A percentile compares a stretch with the other conserved stretches of the same genome.
Evolutionary conservation across 2,888 invertebrate species (phyloP).

Genomic region (Rhodophaea formosa): DNA sequence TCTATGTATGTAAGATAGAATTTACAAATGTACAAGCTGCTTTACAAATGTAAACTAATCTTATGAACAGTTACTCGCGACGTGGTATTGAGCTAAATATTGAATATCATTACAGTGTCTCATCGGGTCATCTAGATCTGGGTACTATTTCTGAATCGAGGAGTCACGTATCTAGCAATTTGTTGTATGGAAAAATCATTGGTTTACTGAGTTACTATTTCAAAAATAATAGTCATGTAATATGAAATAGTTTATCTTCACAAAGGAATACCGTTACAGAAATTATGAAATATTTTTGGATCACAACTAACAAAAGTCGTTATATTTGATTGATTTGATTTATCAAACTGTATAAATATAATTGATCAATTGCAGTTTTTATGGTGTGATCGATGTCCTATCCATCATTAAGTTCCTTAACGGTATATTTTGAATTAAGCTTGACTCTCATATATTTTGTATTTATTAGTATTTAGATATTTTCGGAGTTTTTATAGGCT

Average conservation of each 20-base stretch:
- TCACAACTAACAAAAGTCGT: background rate
- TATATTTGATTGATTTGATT: background rate
- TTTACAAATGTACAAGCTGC: background rate
- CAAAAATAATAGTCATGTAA: no score
- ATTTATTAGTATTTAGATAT: no score
- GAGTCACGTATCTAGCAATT: no score
- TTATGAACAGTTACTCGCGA: slow-evolving; percentile 7
- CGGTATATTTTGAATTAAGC: no score
- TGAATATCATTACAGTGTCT: slow-evolving; percentile 9
- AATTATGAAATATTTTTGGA: slow-evolving; percentile 2
- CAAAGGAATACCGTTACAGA: slow-evolving; percentile 6
- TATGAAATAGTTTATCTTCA: background rate
- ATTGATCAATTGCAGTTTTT: background rate
- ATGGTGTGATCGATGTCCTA: background rate
- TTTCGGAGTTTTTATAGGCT: no score
- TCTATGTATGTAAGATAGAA: no score
- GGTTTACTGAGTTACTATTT: no score
- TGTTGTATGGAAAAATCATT: no score
- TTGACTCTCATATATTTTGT: no score
- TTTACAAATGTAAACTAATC: slow-evolving; percentile 8
- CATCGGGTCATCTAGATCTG: background rate
- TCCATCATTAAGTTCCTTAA: no score
- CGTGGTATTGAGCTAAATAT: slow-evolving; percentile 18
- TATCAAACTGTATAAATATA: background rate
- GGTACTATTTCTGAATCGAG: background rate